Evolutionary conservation across 2,113 vertebrate genomes (phyloP).

Genomic region (Spea bombifrons): DNA sequence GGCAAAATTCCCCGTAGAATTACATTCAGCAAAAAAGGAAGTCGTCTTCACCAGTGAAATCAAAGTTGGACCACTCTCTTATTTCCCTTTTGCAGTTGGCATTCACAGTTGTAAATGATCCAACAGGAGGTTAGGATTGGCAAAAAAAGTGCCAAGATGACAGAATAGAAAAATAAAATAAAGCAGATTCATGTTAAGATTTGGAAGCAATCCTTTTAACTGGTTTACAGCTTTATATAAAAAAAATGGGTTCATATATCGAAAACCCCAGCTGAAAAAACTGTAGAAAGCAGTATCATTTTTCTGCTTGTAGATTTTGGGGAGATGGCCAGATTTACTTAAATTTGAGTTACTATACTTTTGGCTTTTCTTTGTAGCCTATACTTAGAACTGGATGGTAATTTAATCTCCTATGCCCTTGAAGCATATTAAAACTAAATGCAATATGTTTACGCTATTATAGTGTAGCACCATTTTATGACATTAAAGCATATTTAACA

Average conservation of each 20-base stretch:
- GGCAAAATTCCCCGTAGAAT: constrained; percentile 14
- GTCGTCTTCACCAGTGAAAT: constrained; percentile 46
- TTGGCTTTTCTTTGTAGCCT: constrained; percentile 57
- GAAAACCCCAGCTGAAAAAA: constrained; percentile 69
- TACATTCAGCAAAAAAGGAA: constrained; percentile 31
- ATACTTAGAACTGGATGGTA: constrained; percentile 61
- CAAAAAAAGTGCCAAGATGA: constrained; percentile 49
- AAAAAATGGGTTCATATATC: constrained; percentile 57
- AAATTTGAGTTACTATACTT: constrained; percentile 63
- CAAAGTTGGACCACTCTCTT: constrained; percentile 39
- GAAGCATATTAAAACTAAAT: constrained; percentile 59
- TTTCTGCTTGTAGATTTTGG: constrained; percentile 64
- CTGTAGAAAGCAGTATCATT: constrained; percentile 60
- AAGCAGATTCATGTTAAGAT: constrained; percentile 45
- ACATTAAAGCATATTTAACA: too few relatives aligned
- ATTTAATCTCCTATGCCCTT: constrained; percentile 63
- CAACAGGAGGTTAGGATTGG: constrained; percentile 47
- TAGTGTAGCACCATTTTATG: background rate
- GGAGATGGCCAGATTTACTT: constrained; percentile 60
- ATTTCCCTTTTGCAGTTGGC: constrained; percentile 42
- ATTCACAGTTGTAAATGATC: constrained; percentile 27
- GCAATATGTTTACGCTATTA: constrained; percentile 48
- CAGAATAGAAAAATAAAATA: constrained; percentile 49
- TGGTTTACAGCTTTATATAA: constrained; percentile 46
- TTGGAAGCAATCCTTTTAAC: constrained; percentile 34